Base-by-base conservation (phyloP, 1,140 invertebrate species). In the Homalodisca vitripennis region DNA sequence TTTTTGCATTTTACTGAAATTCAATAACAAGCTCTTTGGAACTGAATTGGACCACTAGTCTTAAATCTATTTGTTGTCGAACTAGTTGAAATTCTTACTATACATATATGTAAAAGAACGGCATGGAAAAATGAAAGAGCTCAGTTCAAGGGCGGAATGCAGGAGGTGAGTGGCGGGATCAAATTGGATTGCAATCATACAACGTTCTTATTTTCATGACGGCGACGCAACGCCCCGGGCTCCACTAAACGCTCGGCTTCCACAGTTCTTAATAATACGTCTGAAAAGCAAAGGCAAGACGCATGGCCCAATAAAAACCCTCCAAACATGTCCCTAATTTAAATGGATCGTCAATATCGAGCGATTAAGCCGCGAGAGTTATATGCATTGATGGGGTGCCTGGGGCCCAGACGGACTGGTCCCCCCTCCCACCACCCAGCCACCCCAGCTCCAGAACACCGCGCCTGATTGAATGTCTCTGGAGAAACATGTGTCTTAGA, bases 291-390 rank as follows among this genome's bases (percentile, higher is more conserved):
- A 60, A 27, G 55, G 55, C 55, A 60, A 60, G 55, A 60, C 55
- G 55, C 55, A 60, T 60, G 2, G 27, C 55, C 55, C 55, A 60
- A 60, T 60, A 60, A 60, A 60, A 60, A 60, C 24, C 55, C 55
- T 60, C 24, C 24, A 60, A 60, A 60, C 55, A 60, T 60, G 55
- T 60, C 55, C 55, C 55, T 60, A 60, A 60, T 60, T 60, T 60
- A 60, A 60, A 60, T 60, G 55, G 55, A 60, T 60, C 55, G 55
- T 60, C 55, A 60, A 60, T 60, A 60, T 60, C 55, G 22, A 60
- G 55, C 55, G 55, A 60, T 60, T 60, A 60, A 27, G 26, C 55
- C 2, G 26, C 14, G 55, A 60, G 55, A 60, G 55, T 60, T 60
- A 60, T 60, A 26, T 60, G 55, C 55, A 12, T 22, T 10, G 55